Percentiles rank a stretch among this genome's conserved stretches.
Evolutionary conservation across 1,140 invertebrate species (phyloP).

Genomic region (Trichogramma pretiosum): DNA sequence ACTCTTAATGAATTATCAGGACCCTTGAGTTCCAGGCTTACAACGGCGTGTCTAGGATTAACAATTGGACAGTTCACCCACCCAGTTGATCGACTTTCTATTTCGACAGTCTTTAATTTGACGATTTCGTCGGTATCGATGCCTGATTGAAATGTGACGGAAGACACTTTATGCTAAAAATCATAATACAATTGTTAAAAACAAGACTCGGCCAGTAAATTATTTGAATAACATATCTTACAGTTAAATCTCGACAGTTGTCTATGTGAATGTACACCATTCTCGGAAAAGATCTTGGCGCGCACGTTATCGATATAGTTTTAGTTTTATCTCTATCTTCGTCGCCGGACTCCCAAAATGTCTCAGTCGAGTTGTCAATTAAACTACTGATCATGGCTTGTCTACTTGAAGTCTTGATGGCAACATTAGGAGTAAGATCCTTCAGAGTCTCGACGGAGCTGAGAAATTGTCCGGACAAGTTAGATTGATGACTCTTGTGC

Average conservation of each 20-base stretch:
- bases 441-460: conserved; percentile 57
- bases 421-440: conserved; percentile 66
- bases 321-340: conserved; percentile 91
- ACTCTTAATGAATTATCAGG: conserved; percentile 83
- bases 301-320: conserved; percentile 53
- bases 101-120: conserved; percentile 71
- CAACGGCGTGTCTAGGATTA: conserved; percentile 46
- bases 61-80: conserved; percentile 80
- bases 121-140: conserved; percentile 69
- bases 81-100: conserved; percentile 70
- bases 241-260: conserved; percentile 82
- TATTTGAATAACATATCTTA: conserved; percentile 41
- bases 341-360: conserved; percentile 98
- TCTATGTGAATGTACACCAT: conserved; percentile 84
- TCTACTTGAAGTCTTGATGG: conserved; percentile 83
- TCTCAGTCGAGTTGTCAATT: conserved; percentile 91
- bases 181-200: background rate
- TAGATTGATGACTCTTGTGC: conserved; percentile 53
- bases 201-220: background rate
- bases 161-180: conserved; percentile 77
- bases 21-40: conserved; percentile 81
- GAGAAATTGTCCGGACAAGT: conserved; percentile 38
- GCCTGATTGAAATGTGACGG: conserved; percentile 73
- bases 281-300: conserved; percentile 51
- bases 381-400: conserved; percentile 88